Percentiles rank a stretch among this genome's conserved stretches.
phyloP scores from a whole-genome alignment of 1,140 invertebrate genomes.

The Pseudomyrmex concolor region DNA sequence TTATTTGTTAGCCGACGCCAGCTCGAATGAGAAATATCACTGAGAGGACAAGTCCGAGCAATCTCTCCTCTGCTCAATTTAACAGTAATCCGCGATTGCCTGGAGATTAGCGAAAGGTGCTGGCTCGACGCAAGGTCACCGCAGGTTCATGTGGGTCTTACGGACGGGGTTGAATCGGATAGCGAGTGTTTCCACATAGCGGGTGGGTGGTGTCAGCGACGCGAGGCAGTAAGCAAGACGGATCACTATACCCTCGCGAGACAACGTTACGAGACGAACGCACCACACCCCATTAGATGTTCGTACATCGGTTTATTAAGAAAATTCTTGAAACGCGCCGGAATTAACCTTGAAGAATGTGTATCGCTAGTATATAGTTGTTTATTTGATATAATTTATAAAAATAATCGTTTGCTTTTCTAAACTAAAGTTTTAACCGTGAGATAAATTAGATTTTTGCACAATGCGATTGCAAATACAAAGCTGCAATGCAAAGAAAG shows the following conservation, averaged over 20 bases:
- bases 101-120: slow-evolving; percentile 63
- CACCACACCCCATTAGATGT: slow-evolving; percentile 69
- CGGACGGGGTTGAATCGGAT: slow-evolving; percentile 61
- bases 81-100: slow-evolving; percentile 54
- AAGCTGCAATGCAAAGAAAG: neutral
- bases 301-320: slow-evolving; percentile 39
- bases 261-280: slow-evolving; percentile 73
- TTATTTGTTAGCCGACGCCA: slow-evolving; percentile 1
- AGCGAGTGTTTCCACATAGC: slow-evolving; percentile 63
- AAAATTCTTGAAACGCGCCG: neutral
- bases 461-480: neutral
- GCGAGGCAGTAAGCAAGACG: slow-evolving; percentile 78
- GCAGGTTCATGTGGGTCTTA: slow-evolving; percentile 50
- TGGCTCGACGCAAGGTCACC: slow-evolving; percentile 63
- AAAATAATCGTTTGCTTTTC: neutral
- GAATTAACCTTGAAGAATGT: slow-evolving; percentile 21
- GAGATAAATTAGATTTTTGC: neutral
- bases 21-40: slow-evolving; percentile 48
- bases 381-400: neutral
- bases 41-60: slow-evolving; percentile 39
- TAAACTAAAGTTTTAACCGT: too few relatives aligned
- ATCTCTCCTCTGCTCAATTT: slow-evolving; percentile 67
- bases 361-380: neutral
- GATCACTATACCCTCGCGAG: slow-evolving; percentile 73
- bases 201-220: slow-evolving; percentile 78